These are phyloP conservation scores for Zaprionus gabonicus DNA, from an alignment of 1,140 invertebrate genomes.

Conservation along the genomic window DNA sequence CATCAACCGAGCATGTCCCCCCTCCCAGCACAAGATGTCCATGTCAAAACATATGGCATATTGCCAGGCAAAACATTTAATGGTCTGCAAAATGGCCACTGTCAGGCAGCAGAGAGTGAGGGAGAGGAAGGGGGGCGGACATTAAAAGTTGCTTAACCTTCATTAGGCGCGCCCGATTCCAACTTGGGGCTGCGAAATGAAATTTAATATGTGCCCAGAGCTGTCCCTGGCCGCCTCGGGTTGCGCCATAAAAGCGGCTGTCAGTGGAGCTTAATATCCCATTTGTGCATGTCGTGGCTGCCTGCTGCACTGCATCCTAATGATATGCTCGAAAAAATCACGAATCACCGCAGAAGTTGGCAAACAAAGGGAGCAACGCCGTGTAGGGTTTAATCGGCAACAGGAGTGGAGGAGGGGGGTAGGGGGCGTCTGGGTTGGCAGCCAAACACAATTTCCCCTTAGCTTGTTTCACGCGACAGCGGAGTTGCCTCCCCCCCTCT, in stretches of 20 bases:
- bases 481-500: slow-evolving; percentile 8
- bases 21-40: slow-evolving; percentile 47
- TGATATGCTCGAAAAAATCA: slow-evolving; percentile 72
- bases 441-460: slow-evolving; percentile 59
- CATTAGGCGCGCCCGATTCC: slow-evolving; percentile 65
- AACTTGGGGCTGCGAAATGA: slow-evolving; percentile 60
- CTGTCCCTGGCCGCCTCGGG: slow-evolving; percentile 17
- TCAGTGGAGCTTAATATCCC: slow-evolving; percentile 69
- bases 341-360: slow-evolving; percentile 74
- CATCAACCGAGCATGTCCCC: slow-evolving; percentile 30
- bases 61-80: slow-evolving; percentile 82
- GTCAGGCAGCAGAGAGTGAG: background rate
- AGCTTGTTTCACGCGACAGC: slow-evolving; percentile 65
- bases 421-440: slow-evolving; percentile 18
- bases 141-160: slow-evolving; percentile 83
- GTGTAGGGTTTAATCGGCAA: slow-evolving; percentile 59
- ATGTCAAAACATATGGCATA: slow-evolving; percentile 78
- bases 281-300: slow-evolving; percentile 64
- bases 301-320: slow-evolving; percentile 64
- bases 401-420: background rate
- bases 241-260: slow-evolving; percentile 48
- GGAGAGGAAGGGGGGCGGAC: slow-evolving; percentile 25
- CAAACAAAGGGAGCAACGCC: slow-evolving; percentile 40
- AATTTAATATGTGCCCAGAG: slow-evolving; percentile 75
- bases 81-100: slow-evolving; percentile 75